Percentiles rank a stretch among this genome's conserved stretches.
phyloP scores from a whole-genome alignment of 2,113 vertebrate genomes.

The Sorex araneus region DNA sequence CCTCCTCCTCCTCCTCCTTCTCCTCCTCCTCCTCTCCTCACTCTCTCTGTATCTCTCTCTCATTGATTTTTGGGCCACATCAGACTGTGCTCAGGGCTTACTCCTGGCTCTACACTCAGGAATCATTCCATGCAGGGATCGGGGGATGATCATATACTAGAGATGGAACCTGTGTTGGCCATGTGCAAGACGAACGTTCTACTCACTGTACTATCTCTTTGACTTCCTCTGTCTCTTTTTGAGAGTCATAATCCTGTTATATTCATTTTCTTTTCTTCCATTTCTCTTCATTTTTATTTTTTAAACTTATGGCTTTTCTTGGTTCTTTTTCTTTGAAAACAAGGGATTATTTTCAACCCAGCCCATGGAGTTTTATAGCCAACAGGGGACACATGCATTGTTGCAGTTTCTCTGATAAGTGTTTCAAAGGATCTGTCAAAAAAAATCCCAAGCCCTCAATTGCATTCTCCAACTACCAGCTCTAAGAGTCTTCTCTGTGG shows the following conservation, averaged over 20 bases:
- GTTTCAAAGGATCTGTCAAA: neutral
- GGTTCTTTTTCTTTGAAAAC: neutral
- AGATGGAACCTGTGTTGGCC: too few species aligned
- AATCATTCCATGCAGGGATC: too few species aligned
- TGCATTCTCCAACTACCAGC: neutral
- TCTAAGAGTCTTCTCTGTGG: neutral
- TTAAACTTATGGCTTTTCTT: neutral
- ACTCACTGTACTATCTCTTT: too few species aligned
- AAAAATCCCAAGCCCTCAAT: neutral
- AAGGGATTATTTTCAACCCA: neutral
- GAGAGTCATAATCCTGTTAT: neutral
- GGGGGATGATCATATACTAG: too few species aligned
- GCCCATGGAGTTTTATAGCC: neutral
- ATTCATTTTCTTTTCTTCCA: neutral
- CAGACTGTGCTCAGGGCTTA: too few species aligned
- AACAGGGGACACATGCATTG: neutral
- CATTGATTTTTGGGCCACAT: too few species aligned
- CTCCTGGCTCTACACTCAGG: too few species aligned
- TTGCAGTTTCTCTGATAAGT: neutral
- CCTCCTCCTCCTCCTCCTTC: too few species aligned
- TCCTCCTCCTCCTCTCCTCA: accelerated
- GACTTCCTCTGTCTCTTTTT: neutral
- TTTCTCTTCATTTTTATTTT: neutral
- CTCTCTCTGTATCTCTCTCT: too few species aligned
- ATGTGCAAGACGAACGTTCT: too few species aligned